Evolutionary conservation across 2,888 invertebrate genomes (phyloP), one percentile per base, ranked within the genome.

Genomic region (Tineola bisselliella): DNA sequence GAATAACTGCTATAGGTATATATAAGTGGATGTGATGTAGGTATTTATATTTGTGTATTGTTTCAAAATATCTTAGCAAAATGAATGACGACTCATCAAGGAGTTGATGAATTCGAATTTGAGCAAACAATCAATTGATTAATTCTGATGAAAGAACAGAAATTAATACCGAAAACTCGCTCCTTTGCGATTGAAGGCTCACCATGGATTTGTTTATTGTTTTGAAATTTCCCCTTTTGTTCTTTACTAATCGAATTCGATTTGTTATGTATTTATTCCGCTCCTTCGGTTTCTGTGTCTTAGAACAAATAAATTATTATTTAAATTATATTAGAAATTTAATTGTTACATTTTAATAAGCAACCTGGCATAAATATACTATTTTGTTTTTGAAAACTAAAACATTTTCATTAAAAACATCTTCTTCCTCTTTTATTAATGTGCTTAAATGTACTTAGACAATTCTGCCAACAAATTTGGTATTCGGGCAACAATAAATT

Each of bases 61-160:
- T 38, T n/a, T 38, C n/a, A 38, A 38, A 38, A 38, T 38, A 38
- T 38, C 38, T 38, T 38, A 25, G 38, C 6, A n/a, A 25, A 58
- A 58, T 58, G 58, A 58, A 58, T 58, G 54, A 54, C 54, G 33
- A 33, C 33, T 58, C 58, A 33, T 58, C 58, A 58, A 58, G 58
- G 33, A 17, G 6, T 30, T 30, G 33, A 58, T 58, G 58, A 58
- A 58, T 58, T 58, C 33, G 33, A 58, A 58, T 58, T 58, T 33
- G 58, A 10, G 58, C 31, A 66, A 69, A 69, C 69, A 67, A 69
- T 67, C 67, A 68, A 74, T 74, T 70, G 69, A 74, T 73, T 69
- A 67, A 72, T 68, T 68, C 63, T 66, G 64, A 70, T 68, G 68
- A 69, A 70, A 67, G 66, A 68, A 65, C 67, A 68, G 67, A 68